Base-by-base conservation (phyloP, 2,888 invertebrate genomes). In the Seira musarum region DNA sequence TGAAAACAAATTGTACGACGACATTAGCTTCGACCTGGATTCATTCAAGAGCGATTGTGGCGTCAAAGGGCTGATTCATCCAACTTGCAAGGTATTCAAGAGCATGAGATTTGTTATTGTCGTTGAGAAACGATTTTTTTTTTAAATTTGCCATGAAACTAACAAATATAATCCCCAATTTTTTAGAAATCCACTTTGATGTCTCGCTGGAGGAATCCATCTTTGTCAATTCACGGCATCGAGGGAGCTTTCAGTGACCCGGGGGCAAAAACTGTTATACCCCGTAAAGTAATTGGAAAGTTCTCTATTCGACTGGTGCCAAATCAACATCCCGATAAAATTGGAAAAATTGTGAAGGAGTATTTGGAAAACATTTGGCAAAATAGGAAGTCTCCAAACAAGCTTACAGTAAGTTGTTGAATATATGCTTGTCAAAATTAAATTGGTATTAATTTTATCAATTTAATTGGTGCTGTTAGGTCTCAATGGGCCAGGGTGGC, bases 281-380 rank as follows among this genome's bases (percentile, higher is more conserved):
- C 96, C 0, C 92, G 93, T 63, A 95, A 96, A 90, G 98, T 99
- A 0, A 94, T 93, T 87, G 99, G 99, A 24, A 99, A 99, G 90
- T 99, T 99, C 90, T 98, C 98, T 0, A 94, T 99, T 85, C 93
- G 99, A 72, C 93, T 97, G 87, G 99, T 99, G 15, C 99, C 99
- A 0, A 91, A 98, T 88, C 97, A 98, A 91, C 92, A 64, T 15
- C 79, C 97, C 0, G 92, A 92, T 2, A 92, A 94, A 87, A 93
- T 98, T n/a, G 93, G 94, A 86, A 91, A 94, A 87, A 91, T 93
- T 82, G 98, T 98, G 8, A 91, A 92, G 53, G 91, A 92, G 69
- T 93, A 96, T 89, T 87, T 99, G 69, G 92, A 95, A 81, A 91
- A 93, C 80, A 88, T 93, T 89, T 98, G 96, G 94, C 90, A 91